Evolutionary conservation across 2,797 vertebrate genomes (phyloP).

Genomic region (Orestias chungarensis): DNA sequence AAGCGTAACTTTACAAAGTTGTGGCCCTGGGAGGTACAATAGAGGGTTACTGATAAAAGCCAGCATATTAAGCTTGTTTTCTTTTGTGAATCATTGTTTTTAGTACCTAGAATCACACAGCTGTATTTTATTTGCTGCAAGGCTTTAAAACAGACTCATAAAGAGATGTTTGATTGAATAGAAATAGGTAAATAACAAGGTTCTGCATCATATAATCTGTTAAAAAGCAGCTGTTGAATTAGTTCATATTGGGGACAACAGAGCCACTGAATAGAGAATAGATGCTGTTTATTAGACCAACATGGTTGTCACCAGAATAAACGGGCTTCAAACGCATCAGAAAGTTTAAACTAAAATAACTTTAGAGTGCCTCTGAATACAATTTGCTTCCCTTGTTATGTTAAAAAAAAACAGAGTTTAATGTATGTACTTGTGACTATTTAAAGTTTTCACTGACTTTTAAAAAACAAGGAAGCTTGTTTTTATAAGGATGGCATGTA

Average conservation of each 20-base stretch:
- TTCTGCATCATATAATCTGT: constrained; percentile 32
- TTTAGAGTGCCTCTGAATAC: background rate
- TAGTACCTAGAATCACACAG: constrained; percentile 11
- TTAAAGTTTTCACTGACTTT: too few relatives aligned
- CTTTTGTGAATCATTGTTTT: constrained; percentile 24
- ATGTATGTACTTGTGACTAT: too few relatives aligned
- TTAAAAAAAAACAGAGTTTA: background rate
- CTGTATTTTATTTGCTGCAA: constrained; percentile 3
- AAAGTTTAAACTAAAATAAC: background rate
- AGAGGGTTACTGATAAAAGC: constrained; percentile 24
- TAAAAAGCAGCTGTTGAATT: background rate
- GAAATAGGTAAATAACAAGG: background rate
- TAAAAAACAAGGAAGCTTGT: too few relatives aligned
- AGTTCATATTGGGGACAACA: background rate
- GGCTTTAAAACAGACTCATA: background rate
- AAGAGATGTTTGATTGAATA: background rate
- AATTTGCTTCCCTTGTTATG: background rate
- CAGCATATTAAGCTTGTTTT: constrained; percentile 8
- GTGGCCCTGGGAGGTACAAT: constrained; percentile 35
- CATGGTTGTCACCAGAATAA: background rate
- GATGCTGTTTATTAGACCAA: background rate
- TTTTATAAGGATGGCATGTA: background rate
- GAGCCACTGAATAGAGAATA: too few relatives aligned
- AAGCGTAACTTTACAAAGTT: constrained; percentile 45
- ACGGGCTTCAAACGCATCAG: background rate